Base-by-base conservation (phyloP, 2,888 invertebrate species). In the Melanargia galathea region DNA sequence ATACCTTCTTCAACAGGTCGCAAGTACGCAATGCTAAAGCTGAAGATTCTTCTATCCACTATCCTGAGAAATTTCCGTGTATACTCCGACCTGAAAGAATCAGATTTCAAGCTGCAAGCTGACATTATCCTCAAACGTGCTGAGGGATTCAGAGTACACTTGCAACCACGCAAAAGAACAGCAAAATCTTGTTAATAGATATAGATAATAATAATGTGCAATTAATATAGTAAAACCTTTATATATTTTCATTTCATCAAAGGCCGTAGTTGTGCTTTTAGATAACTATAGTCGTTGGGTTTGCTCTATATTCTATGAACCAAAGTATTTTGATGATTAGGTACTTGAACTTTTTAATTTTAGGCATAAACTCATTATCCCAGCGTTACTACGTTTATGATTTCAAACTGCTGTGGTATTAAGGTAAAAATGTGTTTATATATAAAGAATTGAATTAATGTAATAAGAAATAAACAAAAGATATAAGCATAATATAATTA, bases 11-110 rank as follows among this genome's bases (percentile, higher is more conserved):
- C 40, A 45, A 71, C 82, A 96, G 95, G 93, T 82, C 94, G 96
- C 67, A 96, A 96, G 82, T 96, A 95, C 80, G 96, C 96, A 43
- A 95, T 96, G 95, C 85, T 96, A 71, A 96, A 96, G 80, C 86
- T 96, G 75, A 96, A 96, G 87, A 94, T 96, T 65, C 92, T 96
- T 66, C 89, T 96, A 20, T 95, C 96, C 6, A 96, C 95, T 63
- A 94, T 96, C 73, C 78, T 96, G 71, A 93, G 96, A 73, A 94
- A 94, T 78, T 96, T 94, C 92, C 93, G 92, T 64, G 92, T 96
- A n/a, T 79, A 92, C 64, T 95, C 95, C 5, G 94, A 95, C 77
- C 83, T 94, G 22, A 92, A 92, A 62, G 95, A 95, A 75, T 84
- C 92, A 22, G 95, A 96, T 72, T 96, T 95, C 83, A 91, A 93